Percentiles rank a stretch among this genome's conserved stretches.
phyloP scores from a whole-genome alignment of 2,888 invertebrate genomes.

The Meiosimyza decipiens region DNA sequence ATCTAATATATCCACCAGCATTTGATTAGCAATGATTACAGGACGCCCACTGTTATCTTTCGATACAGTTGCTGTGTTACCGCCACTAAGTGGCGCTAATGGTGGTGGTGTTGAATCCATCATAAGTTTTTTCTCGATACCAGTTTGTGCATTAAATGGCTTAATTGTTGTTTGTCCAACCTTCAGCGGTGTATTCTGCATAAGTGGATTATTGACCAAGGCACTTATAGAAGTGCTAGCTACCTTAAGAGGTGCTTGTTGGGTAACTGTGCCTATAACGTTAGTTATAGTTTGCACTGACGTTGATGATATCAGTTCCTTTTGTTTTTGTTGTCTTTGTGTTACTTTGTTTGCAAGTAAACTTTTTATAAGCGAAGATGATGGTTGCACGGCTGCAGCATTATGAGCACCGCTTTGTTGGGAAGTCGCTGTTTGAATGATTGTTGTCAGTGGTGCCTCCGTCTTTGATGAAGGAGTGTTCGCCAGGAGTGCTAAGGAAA shows the following conservation, averaged over 20 bases:
- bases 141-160: constrained; percentile 57
- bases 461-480: background rate
- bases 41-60: constrained; percentile 69
- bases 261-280: constrained; percentile 53
- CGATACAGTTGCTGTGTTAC: constrained; percentile 54
- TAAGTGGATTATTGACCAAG: constrained; percentile 64
- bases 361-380: constrained; percentile 91
- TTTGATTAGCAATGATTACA: constrained; percentile 72
- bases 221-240: constrained; percentile 63
- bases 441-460: background rate
- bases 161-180: constrained; percentile 66
- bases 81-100: constrained; percentile 63
- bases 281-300: constrained; percentile 52
- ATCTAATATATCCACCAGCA: constrained; percentile 86
- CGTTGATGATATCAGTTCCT: constrained; percentile 69
- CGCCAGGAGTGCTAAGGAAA: background rate
- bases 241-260: constrained; percentile 60
- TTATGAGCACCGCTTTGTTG: background rate
- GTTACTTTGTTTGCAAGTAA: constrained; percentile 92
- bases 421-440: background rate
- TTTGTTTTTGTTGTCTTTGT: constrained; percentile 75
- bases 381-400: constrained; percentile 43
- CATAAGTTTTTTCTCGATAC: constrained; percentile 60
- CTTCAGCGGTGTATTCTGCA: constrained; percentile 63
- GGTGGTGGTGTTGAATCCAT: constrained; percentile 63